Percentiles rank a stretch among this genome's conserved stretches.
phyloP scores from a whole-genome alignment of 2,888 invertebrate species.

The Cordilura impudica region DNA sequence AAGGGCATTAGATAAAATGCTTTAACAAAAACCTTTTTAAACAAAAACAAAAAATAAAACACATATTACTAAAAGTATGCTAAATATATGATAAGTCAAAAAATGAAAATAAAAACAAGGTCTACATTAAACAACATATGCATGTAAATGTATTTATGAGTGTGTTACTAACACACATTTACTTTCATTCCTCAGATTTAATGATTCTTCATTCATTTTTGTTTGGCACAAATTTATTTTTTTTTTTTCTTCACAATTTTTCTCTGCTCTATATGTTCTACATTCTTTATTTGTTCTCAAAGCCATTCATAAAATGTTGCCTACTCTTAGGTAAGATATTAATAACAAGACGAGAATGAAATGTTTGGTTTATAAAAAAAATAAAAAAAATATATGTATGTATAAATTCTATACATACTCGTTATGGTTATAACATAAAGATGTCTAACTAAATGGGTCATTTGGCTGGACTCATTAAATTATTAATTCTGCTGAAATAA shows the following conservation, averaged over 20 bases:
- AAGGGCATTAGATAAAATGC: not conserved
- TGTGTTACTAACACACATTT: constrained; percentile 49
- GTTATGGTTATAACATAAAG: not conserved
- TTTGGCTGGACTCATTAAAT: constrained; percentile 36
- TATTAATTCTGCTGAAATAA: not conserved
- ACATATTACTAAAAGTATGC: constrained; percentile 73
- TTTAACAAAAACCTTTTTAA: not conserved
- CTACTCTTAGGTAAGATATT: constrained; percentile 41
- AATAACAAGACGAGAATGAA: constrained; percentile 2
- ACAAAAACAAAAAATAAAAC: not conserved
- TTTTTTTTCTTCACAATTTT: not conserved
- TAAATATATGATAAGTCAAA: constrained; percentile 73
- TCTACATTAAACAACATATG: constrained; percentile 45
- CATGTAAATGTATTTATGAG: constrained; percentile 18
- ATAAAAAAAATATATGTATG: constrained; percentile 26
- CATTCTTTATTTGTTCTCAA: constrained; percentile 38
- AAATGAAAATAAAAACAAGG: constrained; percentile 36
- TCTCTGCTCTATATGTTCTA: constrained; percentile 9
- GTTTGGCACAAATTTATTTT: constrained; percentile 16
- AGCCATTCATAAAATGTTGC: constrained; percentile 55
- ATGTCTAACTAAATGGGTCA: constrained; percentile 24
- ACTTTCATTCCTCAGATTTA: constrained; percentile 58
- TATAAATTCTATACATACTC: not conserved
- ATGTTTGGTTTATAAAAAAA: constrained; percentile 4
- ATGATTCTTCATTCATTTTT: constrained; percentile 60